phyloP scores from a whole-genome alignment of 2,888 invertebrate species.

The Xanthostigma xanthostigma region DNA sequence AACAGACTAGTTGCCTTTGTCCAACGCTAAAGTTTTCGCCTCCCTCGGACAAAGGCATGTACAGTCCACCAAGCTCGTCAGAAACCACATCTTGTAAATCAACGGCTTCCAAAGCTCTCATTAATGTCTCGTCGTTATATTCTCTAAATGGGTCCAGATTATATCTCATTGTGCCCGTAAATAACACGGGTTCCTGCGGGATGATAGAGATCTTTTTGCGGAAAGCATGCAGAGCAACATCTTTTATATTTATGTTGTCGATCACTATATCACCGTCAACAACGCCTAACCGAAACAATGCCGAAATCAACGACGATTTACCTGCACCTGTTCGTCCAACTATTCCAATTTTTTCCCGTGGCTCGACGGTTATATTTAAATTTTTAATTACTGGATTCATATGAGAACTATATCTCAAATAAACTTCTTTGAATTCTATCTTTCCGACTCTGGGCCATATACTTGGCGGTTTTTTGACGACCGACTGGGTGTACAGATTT shows the following conservation, averaged over 20 bases:
- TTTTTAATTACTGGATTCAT: constrained; percentile 48
- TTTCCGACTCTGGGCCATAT: constrained; percentile 48
- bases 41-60: constrained; percentile 54
- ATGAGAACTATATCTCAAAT: constrained; percentile 42
- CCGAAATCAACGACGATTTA: constrained; percentile 34
- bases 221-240: constrained; percentile 37
- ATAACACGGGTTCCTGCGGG: constrained; percentile 52
- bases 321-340: constrained; percentile 47
- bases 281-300: constrained; percentile 40
- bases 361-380: constrained; percentile 31
- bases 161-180: constrained; percentile 45
- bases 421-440: constrained; percentile 41
- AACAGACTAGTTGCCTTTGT: constrained; percentile 63
- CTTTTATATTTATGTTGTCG: constrained; percentile 32
- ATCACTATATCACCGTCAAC: constrained; percentile 35
- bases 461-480: constrained; percentile 30
- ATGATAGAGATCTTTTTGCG: constrained; percentile 43
- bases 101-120: constrained; percentile 24
- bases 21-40: constrained; percentile 68
- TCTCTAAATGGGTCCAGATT: constrained; percentile 53
- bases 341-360: constrained; percentile 41
- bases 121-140: constrained; percentile 20
- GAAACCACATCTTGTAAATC: constrained; percentile 32
- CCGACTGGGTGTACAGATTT: constrained; percentile 11
- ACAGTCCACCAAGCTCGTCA: constrained; percentile 38